Base-by-base conservation (phyloP, 2,888 invertebrate species). In the Cremastinae sp. region DNA sequence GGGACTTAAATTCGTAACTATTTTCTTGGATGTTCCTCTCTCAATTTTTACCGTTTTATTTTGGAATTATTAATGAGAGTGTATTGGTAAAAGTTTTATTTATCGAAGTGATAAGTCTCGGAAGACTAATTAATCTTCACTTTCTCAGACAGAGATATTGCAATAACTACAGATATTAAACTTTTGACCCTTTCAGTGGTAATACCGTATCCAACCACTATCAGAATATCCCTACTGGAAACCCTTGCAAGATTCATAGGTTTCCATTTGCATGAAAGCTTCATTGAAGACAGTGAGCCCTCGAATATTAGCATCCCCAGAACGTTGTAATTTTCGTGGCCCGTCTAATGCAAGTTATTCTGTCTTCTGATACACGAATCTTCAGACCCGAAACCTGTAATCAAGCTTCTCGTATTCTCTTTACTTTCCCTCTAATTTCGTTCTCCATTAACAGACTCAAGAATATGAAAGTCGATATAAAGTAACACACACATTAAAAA, bases 211-310 rank as follows among this genome's bases (percentile, higher is more conserved):
- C 36, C 20, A 20, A 18, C 65, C 72, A 65, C 59, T 59, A 73
- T 58, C 22, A 43, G 59, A 73, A 73, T 73, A 65, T 66, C 65
- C 20, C 65, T 34, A 41, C 36, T 14, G 53, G 53, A 59, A 66
- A 59, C 7, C 65, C 47, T 47, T 49, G 38, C 45, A 71, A 54
- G 34, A 58, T 61, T 38, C 54, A 75, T 71, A 62, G 58, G 28
- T n/a, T 45, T 59, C 59, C 41, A 70, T 75, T 75, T 66, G 28
- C 75, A 71, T 75, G 61, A 53, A 38, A 47, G 47, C 14, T 71
- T 61, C 45, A 49, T 38, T 38, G 41, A 43, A 38, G 54, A 36
- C 5, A 28, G 28, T 28, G 54, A n/a, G 41, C 20, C 54, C 16
- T n/a, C 16, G 41, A 66, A 61, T 71, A 75, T 75, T 71, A 56